Evolutionary conservation across 2,113 vertebrate species (phyloP).

Genomic region (Dissostichus mawsoni): DNA sequence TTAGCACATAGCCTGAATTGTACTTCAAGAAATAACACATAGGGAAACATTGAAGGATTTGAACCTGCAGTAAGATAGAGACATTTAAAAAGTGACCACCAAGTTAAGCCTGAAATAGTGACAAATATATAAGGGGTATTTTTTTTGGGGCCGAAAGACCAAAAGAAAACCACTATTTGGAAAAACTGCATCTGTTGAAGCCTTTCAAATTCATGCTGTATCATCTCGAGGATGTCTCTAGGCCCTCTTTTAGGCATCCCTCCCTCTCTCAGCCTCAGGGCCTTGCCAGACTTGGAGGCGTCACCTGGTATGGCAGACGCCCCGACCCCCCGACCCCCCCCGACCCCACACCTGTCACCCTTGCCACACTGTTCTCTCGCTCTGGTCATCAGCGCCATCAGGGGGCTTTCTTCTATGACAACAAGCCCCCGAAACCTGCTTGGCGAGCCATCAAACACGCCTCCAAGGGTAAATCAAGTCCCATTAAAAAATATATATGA

Average conservation of each 20-base stretch:
- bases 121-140: too few species aligned
- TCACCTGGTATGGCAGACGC: conserved; percentile 63
- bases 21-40: conserved; percentile 17
- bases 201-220: not conserved
- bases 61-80: too few species aligned
- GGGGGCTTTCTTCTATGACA: conserved; percentile 45
- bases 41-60: not conserved
- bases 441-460: conserved; percentile 29
- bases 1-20: conserved; percentile 9
- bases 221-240: not conserved
- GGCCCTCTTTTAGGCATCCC: conserved; percentile 22
- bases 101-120: not conserved
- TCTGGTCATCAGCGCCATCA: conserved; percentile 33
- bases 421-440: conserved; percentile 26
- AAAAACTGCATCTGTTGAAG: not conserved
- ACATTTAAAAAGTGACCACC: not conserved
- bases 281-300: conserved; percentile 42
- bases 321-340: conserved; percentile 18
- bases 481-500: conserved; percentile 5
- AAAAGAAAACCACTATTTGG: too few species aligned
- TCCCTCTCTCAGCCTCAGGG: conserved; percentile 26
- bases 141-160: too few species aligned
- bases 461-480: not conserved
- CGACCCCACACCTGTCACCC: conserved; percentile 58
- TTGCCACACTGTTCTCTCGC: conserved; percentile 44